Conservation (phyloP, 2,888 invertebrate genomes). For the Seira sanloemensis region DNA sequence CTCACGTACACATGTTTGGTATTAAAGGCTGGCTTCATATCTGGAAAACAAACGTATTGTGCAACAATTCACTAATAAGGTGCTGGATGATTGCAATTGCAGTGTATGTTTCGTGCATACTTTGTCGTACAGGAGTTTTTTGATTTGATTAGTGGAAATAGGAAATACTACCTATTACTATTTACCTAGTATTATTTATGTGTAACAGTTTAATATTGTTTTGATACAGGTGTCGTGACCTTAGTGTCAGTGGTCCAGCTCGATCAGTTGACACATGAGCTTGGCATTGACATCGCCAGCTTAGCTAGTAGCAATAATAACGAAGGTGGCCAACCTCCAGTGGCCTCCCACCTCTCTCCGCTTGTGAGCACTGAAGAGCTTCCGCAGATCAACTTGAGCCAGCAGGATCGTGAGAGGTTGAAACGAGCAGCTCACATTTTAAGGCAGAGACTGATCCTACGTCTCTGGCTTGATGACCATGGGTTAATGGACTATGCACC, state of each 20-base stretch:
- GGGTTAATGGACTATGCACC: constrained; percentile 76
- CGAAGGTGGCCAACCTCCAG: constrained; percentile 12
- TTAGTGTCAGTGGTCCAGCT: constrained; percentile 87
- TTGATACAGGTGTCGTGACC: constrained; percentile 85
- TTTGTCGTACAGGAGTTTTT: too few species aligned
- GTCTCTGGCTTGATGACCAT: constrained; percentile 85
- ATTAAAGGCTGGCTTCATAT: too few species aligned
- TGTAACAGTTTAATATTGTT: too few species aligned
- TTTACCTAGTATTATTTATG: too few species aligned
- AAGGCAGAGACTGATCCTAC: constrained; percentile 88
- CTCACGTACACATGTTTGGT: too few species aligned
- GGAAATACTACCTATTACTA: too few species aligned
- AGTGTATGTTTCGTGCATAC: too few species aligned
- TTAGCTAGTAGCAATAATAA: constrained; percentile 39
- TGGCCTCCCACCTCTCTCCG: background rate
- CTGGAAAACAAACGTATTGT: too few species aligned
- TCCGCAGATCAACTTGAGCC: constrained; percentile 85
- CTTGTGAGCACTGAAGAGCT: constrained; percentile 26
- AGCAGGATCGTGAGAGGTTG: constrained; percentile 88
- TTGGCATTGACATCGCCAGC: constrained; percentile 55
- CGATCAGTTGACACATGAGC: constrained; percentile 76
- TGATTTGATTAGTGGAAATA: constrained; percentile 20
- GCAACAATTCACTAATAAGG: too few species aligned
- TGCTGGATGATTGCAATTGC: too few species aligned
- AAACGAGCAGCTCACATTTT: constrained; percentile 88